A percentile compares a stretch with the other conserved stretches of the same genome.
These are phyloP conservation scores for Glossophaga mutica DNA, from an alignment of 2,797 vertebrate species.

Conservation along the genomic window DNA sequence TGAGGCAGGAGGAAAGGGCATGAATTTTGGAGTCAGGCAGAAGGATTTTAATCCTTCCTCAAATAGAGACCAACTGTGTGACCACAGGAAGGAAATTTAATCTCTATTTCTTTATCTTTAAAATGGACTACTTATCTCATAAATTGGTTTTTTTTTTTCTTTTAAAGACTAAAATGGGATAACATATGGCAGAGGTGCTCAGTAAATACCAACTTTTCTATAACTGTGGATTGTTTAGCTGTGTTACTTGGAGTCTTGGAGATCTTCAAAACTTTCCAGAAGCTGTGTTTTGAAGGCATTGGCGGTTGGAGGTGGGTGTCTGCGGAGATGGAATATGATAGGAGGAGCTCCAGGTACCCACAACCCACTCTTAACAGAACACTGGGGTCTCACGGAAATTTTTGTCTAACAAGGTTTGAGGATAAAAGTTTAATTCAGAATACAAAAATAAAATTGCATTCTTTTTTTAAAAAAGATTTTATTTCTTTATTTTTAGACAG, in stretches of 20 bases:
- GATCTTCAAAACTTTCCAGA: not conserved
- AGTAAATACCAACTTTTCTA: not conserved
- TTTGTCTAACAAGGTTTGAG: slow-evolving; percentile 11
- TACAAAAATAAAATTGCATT: not conserved
- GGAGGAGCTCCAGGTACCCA: not conserved
- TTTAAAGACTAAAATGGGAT: not conserved
- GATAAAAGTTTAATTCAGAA: not conserved
- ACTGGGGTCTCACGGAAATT: not conserved
- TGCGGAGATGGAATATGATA: not conserved
- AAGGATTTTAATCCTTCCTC: not conserved
- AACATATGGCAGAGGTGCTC: not conserved
- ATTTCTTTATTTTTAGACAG: no score
- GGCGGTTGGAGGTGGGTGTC: not conserved
- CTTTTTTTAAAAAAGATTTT: no score
- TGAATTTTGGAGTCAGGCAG: not conserved
- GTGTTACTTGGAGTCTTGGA: not conserved
- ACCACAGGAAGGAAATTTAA: not conserved
- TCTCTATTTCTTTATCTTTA: not conserved
- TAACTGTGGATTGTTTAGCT: not conserved
- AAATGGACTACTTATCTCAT: not conserved
- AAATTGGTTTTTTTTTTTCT: not conserved
- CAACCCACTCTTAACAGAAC: not conserved
- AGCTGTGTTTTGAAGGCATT: not conserved
- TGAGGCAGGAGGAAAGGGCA: not conserved
- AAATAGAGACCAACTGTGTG: not conserved